Evolutionary conservation across 1,140 invertebrate genomes (phyloP), one percentile per base, ranked within the genome.

Genomic region (Daktulosphaira vitifoliae): DNA sequence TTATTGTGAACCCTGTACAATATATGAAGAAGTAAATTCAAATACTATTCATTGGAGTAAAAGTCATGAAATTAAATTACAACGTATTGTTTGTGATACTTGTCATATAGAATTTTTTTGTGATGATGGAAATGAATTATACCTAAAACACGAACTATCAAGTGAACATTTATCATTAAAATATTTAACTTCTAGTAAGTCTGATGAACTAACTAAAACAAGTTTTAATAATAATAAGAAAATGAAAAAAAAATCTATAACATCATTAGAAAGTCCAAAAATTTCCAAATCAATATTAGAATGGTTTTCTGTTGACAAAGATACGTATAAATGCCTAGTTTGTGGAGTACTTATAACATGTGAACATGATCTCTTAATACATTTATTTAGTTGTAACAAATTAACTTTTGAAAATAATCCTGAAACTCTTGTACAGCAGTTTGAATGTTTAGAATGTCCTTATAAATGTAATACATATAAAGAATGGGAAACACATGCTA

Each of bases 41-140:
- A 20, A 29, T 29, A 26, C 54, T 44, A 23, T 46, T 48, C 56
- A 62, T 46, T 29, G 39, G 56, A 62, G 44, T 16, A 62, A 46
- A 62, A 62, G 56, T 22, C 56, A 62, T 48, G 29, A 48, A 6
- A 62, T n/a, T 18, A 62, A 46, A 46, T 62, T 62, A 22, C 42
- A 48, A 13, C 56, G 56, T 33, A 20, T 20, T 15, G 5, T 22
- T 20, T 62, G 56, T 62, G 2, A 33, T 20, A 39, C 56, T 33
- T 62, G 56, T 15, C 42, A 25, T n/a, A 62, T 25, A 48, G 39
- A 62, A 46, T 62, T 62, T 29, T 62, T 62, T 44, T 62, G 56
- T 62, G 29, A 26, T 48, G 42, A 48, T 29, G 26, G 16, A 20
- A 33, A 48, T 46, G n/a, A 33, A 7, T 33, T 62, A 20, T 62